phyloP scores from a whole-genome alignment of 2,888 invertebrate species.

The Linnaemya tessellans region DNA sequence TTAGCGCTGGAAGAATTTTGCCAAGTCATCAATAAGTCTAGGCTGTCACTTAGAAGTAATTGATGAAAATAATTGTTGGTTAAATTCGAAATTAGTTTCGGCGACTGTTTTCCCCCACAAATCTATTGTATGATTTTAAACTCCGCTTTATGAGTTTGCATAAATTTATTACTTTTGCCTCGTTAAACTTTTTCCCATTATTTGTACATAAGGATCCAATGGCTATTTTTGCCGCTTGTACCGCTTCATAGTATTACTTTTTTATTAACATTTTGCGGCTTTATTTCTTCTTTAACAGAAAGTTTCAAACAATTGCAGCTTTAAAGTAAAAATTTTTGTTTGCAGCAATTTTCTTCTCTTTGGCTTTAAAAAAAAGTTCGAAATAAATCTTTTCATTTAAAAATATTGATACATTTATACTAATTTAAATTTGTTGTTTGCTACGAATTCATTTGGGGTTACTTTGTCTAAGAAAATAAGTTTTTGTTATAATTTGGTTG shows the following conservation, averaged over 20 bases:
- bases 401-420: constrained; percentile 23
- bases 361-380: background rate
- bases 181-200: background rate
- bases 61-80: too few relatives aligned
- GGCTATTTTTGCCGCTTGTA: background rate
- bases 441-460: constrained; percentile 42
- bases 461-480: background rate
- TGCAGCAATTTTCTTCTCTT: background rate
- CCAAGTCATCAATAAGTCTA: too few relatives aligned
- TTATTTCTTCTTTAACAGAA: background rate
- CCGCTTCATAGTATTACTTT: background rate
- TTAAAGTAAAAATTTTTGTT: background rate
- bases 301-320: background rate
- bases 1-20: too few relatives aligned
- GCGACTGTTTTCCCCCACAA: too few relatives aligned
- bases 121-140: too few relatives aligned
- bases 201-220: background rate
- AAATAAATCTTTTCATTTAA: constrained; percentile 1
- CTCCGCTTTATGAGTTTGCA: too few relatives aligned
- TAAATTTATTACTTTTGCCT: too few relatives aligned
- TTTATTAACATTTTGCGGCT: background rate
- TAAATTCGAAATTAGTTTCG: too few relatives aligned
- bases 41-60: too few relatives aligned
- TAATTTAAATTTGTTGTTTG: constrained; percentile 37
- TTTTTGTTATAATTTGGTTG: constrained; percentile 11